A percentile compares a stretch with the other conserved stretches of the same genome.
Evolutionary conservation across 2,888 invertebrate genomes (phyloP).

Genomic region (Parelbella ahira): DNA sequence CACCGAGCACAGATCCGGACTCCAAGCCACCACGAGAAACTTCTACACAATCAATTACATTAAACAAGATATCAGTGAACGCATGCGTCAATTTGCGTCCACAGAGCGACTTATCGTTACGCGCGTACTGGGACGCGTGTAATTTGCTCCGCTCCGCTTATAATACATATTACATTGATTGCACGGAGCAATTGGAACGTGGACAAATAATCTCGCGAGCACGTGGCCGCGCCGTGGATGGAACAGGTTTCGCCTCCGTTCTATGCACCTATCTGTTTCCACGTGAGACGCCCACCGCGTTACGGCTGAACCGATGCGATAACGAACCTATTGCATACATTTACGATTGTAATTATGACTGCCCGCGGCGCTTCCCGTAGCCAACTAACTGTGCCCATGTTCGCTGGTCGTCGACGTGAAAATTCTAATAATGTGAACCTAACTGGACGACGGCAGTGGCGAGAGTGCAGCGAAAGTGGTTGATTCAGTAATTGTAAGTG

Average conservation of each 20-base stretch:
- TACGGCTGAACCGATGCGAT: slow-evolving; percentile 29
- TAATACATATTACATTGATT: slow-evolving; percentile 24
- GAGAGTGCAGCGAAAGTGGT: slow-evolving; percentile 26
- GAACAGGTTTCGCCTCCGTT: slow-evolving; percentile 38
- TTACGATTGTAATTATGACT: slow-evolving; percentile 30
- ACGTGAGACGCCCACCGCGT: slow-evolving; percentile 23
- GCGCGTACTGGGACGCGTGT: slow-evolving; percentile 14
- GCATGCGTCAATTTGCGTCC: slow-evolving; percentile 9
- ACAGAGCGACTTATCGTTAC: slow-evolving; percentile 5
- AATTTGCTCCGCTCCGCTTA: slow-evolving; percentile 20
- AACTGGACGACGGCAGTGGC: slow-evolving; percentile 20
- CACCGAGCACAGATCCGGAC: no score
- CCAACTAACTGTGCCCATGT: slow-evolving; percentile 20
- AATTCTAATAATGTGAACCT: slow-evolving; percentile 25
- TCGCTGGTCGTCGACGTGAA: slow-evolving; percentile 20
- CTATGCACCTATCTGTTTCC: slow-evolving; percentile 29
- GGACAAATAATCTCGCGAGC: slow-evolving; percentile 33
- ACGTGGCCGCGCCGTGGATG: slow-evolving; percentile 37
- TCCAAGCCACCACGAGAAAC: no score
- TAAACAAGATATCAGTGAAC: background rate
- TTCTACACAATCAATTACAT: no score
- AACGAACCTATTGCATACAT: slow-evolving; percentile 35
- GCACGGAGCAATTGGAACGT: slow-evolving; percentile 36
- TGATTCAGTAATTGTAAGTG: slow-evolving; percentile 18
- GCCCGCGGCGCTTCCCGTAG: slow-evolving; percentile 10